Evolutionary conservation across 2,888 invertebrate genomes (phyloP).

Genomic region (Euspilapteryx auroguttella): DNA sequence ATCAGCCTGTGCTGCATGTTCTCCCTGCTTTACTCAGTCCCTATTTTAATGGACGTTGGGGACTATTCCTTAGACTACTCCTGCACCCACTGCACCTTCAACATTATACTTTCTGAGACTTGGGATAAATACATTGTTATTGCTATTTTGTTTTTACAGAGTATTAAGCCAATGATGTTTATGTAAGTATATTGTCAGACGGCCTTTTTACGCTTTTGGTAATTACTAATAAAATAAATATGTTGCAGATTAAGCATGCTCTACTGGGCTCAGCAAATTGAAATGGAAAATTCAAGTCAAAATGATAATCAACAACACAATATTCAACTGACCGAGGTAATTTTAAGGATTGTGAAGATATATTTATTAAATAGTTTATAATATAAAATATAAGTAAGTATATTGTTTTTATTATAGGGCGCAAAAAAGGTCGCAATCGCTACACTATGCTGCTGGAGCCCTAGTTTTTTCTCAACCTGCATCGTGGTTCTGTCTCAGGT

Average conservation of each 20-base stretch:
- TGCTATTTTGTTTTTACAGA: conserved; percentile 27
- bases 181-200: conserved; percentile 26
- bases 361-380: too few relatives aligned
- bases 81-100: conserved; percentile 34
- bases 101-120: conserved; percentile 26
- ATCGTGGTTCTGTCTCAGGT: conserved; percentile 23
- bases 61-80: conserved; percentile 35
- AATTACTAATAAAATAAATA: too few relatives aligned
- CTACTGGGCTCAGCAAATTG: conserved; percentile 21
- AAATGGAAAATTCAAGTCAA: conserved; percentile 14
- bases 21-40: conserved; percentile 26
- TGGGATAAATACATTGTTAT: conserved; percentile 25
- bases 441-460: conserved; percentile 36
- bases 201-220: conserved; percentile 1
- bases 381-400: too few relatives aligned
- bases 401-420: conserved; percentile 19
- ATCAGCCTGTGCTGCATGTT: conserved; percentile 26
- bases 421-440: conserved; percentile 20
- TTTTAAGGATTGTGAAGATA: too few relatives aligned
- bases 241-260: conserved; percentile 24
- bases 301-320: conserved; percentile 12
- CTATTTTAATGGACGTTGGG: conserved; percentile 35
- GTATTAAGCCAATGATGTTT: conserved; percentile 29
- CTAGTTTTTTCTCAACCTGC: conserved; percentile 28
- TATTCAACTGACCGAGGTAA: conserved; percentile 14